A percentile compares a stretch with the other conserved stretches of the same genome.
phyloP scores from a whole-genome alignment of 2,797 vertebrate genomes.

The Girardinus metallicus region DNA sequence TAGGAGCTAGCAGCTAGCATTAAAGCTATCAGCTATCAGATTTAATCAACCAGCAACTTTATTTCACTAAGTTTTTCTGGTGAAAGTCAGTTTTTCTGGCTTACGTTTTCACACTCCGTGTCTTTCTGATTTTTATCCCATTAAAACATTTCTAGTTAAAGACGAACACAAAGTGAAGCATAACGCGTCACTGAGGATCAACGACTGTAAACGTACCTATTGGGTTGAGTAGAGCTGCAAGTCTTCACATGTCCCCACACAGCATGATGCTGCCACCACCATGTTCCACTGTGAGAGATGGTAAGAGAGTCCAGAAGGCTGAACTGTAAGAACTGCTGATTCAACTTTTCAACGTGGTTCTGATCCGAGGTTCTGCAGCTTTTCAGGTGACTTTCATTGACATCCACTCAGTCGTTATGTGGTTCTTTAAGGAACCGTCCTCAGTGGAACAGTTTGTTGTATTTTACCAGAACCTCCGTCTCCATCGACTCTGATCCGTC shows the following conservation, averaged over 20 bases:
- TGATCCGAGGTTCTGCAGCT: not conserved
- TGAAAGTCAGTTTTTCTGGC: not conserved
- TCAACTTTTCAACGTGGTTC: no score
- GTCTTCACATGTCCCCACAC: not conserved
- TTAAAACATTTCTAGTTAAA: not conserved
- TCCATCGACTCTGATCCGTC: no score
- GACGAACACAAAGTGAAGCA: not conserved
- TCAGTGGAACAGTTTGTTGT: not conserved
- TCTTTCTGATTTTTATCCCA: not conserved
- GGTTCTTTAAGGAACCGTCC: not conserved
- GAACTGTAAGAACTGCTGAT: no score
- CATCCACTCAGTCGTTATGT: not conserved
- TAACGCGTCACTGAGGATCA: not conserved
- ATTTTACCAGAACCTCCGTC: not conserved
- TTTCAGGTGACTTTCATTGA: no score
- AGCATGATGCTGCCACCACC: not conserved
- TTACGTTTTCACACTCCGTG: not conserved
- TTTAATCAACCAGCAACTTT: conserved; percentile 1
- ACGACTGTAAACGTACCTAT: not conserved
- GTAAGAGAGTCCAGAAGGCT: no score
- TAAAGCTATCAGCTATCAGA: not conserved
- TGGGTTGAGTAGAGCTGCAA: not conserved
- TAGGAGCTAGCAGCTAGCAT: no score
- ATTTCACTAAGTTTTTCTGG: not conserved
- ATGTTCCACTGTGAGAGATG: not conserved